Conservation (phyloP, 2,797 vertebrate genomes). For the Cossypha caffra region DNA sequence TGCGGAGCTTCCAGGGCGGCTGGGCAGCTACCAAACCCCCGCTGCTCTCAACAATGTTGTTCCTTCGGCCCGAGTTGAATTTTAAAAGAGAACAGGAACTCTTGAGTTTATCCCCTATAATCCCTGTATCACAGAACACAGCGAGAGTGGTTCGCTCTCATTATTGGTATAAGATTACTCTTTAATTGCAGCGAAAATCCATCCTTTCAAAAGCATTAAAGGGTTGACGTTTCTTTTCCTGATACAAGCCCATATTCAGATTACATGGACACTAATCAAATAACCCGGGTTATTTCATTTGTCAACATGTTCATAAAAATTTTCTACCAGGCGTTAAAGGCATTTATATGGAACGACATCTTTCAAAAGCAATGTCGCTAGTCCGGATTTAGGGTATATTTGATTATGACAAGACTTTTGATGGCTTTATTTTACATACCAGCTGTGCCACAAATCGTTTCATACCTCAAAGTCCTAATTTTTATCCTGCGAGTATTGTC, state of each 20-base stretch:
- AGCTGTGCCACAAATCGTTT: slow-evolving; percentile 47
- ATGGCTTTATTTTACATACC: slow-evolving; percentile 58
- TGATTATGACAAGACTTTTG: slow-evolving; percentile 67
- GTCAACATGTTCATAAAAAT: slow-evolving; percentile 74
- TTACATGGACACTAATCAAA: slow-evolving; percentile 67
- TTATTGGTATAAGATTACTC: background rate
- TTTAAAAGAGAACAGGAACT: background rate
- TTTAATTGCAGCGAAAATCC: slow-evolving; percentile 25
- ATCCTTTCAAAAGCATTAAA: slow-evolving; percentile 46
- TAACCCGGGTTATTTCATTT: slow-evolving; percentile 61
- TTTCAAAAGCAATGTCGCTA: slow-evolving; percentile 71
- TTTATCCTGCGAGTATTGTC: background rate
- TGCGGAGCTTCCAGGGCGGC: background rate
- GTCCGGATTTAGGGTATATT: slow-evolving; percentile 44
- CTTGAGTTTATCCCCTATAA: background rate
- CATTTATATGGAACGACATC: slow-evolving; percentile 75
- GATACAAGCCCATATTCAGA: slow-evolving; percentile 37
- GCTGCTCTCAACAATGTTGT: accelerated
- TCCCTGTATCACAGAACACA: background rate
- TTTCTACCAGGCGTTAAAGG: slow-evolving; percentile 72
- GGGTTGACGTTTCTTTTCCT: slow-evolving; percentile 36
- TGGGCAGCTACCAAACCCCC: background rate
- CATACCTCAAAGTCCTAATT: slow-evolving; percentile 8
- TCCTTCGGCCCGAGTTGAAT: background rate
- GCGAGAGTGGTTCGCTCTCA: background rate